A percentile compares a stretch with the other conserved stretches of the same genome.
Conservation (phyloP, 1,140 invertebrate genomes). For the Sarcophaga peregrina region DNA sequence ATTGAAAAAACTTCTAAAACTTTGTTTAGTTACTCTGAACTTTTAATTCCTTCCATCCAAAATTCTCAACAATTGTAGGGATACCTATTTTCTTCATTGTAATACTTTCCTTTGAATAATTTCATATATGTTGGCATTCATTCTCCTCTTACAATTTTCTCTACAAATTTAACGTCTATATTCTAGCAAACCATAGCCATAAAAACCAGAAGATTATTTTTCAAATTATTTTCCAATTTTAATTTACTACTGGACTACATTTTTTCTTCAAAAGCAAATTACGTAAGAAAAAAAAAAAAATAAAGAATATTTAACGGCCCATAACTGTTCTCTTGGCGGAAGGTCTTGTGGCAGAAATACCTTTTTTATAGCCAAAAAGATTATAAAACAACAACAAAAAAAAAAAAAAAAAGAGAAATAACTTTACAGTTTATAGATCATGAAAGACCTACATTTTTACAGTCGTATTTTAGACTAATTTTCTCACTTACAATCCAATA, state of each 20-base stretch:
- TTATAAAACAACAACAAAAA: too few relatives aligned
- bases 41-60: too few relatives aligned
- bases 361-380: neutral
- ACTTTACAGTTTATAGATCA: neutral
- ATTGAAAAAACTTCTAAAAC: too few relatives aligned
- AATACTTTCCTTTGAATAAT: too few relatives aligned
- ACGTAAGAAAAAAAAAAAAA: neutral
- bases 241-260: neutral
- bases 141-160: too few relatives aligned
- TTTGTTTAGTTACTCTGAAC: too few relatives aligned
- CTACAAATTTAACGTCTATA: too few relatives aligned
- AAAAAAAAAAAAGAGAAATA: neutral
- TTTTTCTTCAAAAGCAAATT: neutral
- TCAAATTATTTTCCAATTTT: neutral
- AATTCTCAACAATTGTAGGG: too few relatives aligned
- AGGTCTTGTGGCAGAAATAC: neutral
- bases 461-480: slow-evolving; percentile 4
- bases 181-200: too few relatives aligned
- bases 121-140: too few relatives aligned
- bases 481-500: neutral
- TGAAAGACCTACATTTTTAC: slow-evolving; percentile 12
- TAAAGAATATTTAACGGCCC: neutral
- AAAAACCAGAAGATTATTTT: too few relatives aligned
- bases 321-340: neutral
- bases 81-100: too few relatives aligned